phyloP scores from a whole-genome alignment of 2,888 invertebrate genomes.

The Caenorhabditis angaria region DNA sequence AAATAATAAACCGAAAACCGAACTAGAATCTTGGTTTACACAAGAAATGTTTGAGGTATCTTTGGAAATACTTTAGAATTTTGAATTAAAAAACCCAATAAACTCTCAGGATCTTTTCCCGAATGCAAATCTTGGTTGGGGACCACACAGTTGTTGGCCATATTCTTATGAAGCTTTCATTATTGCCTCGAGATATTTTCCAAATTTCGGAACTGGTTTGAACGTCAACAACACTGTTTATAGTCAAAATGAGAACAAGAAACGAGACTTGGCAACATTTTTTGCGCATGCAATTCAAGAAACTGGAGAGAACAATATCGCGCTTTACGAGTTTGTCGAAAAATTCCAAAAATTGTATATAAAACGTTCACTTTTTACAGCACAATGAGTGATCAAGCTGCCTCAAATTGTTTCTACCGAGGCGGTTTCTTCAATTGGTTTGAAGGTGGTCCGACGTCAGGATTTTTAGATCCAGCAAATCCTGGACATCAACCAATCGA shows the following conservation, averaged over 20 bases:
- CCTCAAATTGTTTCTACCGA: conserved; percentile 65
- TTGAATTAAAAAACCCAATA: not conserved
- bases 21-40: conserved; percentile 62
- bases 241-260: conserved; percentile 53
- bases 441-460: conserved; percentile 62
- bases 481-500: conserved; percentile 60
- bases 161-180: conserved; percentile 67
- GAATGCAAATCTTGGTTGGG: conserved; percentile 67
- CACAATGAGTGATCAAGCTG: conserved; percentile 39
- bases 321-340: conserved; percentile 49
- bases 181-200: conserved; percentile 66
- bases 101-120: conserved; percentile 61
- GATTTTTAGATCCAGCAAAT: conserved; percentile 51
- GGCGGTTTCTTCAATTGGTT: conserved; percentile 71
- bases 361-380: conserved; percentile 19
- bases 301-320: conserved; percentile 67
- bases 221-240: conserved; percentile 57
- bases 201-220: conserved; percentile 60
- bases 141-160: conserved; percentile 60
- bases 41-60: conserved; percentile 57
- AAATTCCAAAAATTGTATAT: no score
- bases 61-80: no score
- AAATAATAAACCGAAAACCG: conserved; percentile 51
- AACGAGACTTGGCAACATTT: conserved; percentile 64
- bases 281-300: conserved; percentile 68